A percentile compares a stretch with the other conserved stretches of the same genome.
These are phyloP conservation scores for Butorides virescens DNA, from an alignment of 2,113 vertebrate species.

Conservation along the genomic window DNA sequence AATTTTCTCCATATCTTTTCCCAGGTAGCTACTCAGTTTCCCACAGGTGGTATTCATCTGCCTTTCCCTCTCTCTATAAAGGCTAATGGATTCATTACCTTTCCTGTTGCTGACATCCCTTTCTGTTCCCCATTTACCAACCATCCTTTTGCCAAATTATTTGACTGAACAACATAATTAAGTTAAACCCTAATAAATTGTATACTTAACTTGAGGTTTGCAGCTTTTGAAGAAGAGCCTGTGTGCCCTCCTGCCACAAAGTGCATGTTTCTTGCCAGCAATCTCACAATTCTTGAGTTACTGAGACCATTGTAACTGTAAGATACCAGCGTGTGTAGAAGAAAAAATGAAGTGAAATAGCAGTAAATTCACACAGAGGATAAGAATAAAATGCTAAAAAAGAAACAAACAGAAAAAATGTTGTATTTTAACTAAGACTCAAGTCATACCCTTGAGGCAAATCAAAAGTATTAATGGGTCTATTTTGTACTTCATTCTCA, in stretches of 20 bases:
- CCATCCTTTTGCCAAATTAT: neutral
- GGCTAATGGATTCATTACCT: neutral
- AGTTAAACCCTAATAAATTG: neutral
- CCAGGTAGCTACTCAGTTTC: neutral
- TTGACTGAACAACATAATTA: neutral
- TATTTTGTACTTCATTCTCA: neutral
- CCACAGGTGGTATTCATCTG: neutral
- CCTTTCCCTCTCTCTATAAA: neutral
- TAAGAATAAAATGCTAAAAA: neutral
- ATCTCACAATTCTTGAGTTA: neutral
- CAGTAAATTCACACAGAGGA: neutral
- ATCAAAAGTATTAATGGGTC: neutral
- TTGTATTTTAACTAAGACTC: neutral
- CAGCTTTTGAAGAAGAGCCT: neutral
- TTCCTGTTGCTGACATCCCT: neutral
- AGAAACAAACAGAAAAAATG: neutral
- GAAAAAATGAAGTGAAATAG: neutral
- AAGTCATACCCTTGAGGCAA: neutral
- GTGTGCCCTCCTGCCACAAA: neutral
- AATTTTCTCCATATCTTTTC: neutral
- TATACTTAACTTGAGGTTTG: neutral
- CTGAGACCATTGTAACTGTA: neutral
- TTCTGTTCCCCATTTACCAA: neutral
- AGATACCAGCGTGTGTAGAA: accelerated
- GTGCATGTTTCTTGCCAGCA: neutral